These are phyloP conservation scores for Strigamia transsilvanica DNA, from an alignment of 2,888 invertebrate species.

Conservation along the genomic window DNA sequence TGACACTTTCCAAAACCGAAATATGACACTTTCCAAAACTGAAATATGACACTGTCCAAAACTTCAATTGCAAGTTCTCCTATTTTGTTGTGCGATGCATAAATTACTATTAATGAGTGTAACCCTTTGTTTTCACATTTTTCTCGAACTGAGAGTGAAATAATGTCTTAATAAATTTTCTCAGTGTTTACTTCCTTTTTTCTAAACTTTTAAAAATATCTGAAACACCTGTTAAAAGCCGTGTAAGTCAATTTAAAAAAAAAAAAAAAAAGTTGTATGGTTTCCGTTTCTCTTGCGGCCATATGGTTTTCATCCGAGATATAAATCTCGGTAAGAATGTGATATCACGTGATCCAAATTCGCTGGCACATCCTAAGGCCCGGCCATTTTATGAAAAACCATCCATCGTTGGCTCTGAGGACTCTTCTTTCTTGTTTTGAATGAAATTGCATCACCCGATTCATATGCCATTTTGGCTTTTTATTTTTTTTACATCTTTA, in stretches of 20 bases:
- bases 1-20: no score
- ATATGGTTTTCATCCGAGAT: constrained; percentile 27
- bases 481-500: neutral
- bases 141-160: neutral
- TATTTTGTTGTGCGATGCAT: neutral
- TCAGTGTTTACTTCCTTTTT: no score
- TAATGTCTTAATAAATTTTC: no score
- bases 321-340: constrained; percentile 27
- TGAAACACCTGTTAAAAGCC: neutral
- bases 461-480: constrained; percentile 20
- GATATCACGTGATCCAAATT: constrained; percentile 33
- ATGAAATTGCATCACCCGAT: constrained; percentile 36
- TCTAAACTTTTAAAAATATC: neutral
- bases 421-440: constrained; percentile 29
- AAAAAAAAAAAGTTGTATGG: neutral
- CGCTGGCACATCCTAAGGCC: constrained; percentile 21
- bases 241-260: neutral
- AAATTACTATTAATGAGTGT: no score
- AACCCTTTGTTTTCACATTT: neutral
- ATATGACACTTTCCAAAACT: no score
- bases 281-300: constrained; percentile 11
- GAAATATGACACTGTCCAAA: neutral
- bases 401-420: constrained; percentile 25
- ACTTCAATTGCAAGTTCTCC: neutral
- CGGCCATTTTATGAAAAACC: constrained; percentile 37